Evolutionary conservation across 2,113 vertebrate species (phyloP), one percentile per base, ranked within the genome.

Genomic region (Zosterops lateralis): DNA sequence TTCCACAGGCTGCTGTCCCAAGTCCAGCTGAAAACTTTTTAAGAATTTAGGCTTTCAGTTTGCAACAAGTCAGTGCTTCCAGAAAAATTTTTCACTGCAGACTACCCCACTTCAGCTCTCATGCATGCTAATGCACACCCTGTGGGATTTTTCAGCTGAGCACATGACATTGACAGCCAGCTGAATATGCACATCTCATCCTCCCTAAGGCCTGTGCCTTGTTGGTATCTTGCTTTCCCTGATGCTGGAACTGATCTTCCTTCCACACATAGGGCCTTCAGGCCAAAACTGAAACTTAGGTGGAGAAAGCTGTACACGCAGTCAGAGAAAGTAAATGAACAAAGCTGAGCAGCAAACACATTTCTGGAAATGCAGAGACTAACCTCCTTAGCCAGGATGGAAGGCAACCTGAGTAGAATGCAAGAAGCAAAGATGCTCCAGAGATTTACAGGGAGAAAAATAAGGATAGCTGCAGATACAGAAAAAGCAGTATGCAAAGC

Each of bases 41-140:
- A 34, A 28, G 42, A 71, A 68, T 51, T 29, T 44, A 48, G 51
- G 18, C 2, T 25, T 71, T 51, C 12, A 0, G 2, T 24, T 50
- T 67, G 32, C 56, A 50, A 26, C 5, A 67, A 32, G 18, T 64
- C 18, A 34, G 16, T 51, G 26, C 19, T 90, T 72, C n/a, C 66
- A 80, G 58, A 74, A 84, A 66, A 29, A 16, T 5, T 76, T 72
- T 53, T 53, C 38, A 3, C 15, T 68, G 29, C 31, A 36, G 25
- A 65, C 16, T 42, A 81, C 12, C 7, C 40, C 16, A 9, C 9
- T 19, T 72, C 45, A 57, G n/a, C 28, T 77, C 44, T 65, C 34
- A 42, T 0, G 0, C 14, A 28, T 15, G 9, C 32, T 72, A 42
- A 42, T 45, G 17, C 2, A 3, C 7, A 40, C 7, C 18, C 32